Conservation (phyloP, 2,113 vertebrate genomes). For the Amazona guildingii region DNA sequence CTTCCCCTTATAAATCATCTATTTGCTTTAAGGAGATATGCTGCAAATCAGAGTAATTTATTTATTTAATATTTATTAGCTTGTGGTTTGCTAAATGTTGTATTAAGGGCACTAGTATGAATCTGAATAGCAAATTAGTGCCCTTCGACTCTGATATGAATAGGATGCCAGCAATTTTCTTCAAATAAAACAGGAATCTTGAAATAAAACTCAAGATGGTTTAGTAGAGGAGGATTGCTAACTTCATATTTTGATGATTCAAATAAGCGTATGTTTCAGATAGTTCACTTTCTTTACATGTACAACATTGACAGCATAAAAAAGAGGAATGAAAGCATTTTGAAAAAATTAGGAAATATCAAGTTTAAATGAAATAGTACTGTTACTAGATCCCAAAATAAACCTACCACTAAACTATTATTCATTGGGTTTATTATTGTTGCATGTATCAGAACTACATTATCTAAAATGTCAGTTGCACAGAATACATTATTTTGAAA, state of each 20-base stretch:
- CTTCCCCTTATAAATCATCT: not conserved
- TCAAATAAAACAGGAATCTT: conserved; percentile 16
- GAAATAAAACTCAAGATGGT: not conserved
- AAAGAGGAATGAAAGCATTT: not conserved
- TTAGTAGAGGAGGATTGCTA: not conserved
- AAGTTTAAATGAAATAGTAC: not conserved
- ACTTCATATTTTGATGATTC: conserved; percentile 6
- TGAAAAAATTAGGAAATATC: not conserved
- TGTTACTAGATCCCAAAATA: not conserved
- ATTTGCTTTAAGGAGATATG: not conserved
- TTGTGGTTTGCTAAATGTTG: not conserved
- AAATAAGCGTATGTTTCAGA: not conserved
- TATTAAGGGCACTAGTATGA: not conserved
- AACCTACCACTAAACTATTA: not conserved
- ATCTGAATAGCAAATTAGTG: conserved; percentile 24
- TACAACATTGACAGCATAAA: not conserved
- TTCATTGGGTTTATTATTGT: not conserved
- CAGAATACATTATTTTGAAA: not conserved
- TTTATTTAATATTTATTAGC: conserved; percentile 23
- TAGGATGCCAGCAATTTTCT: not conserved
- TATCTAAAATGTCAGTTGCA: conserved; percentile 6
- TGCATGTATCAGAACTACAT: not conserved
- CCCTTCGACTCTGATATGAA: not conserved
- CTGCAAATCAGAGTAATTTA: not conserved
- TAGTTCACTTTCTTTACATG: not conserved